A percentile compares a stretch with the other conserved stretches of the same genome.
Evolutionary conservation across 2,113 vertebrate genomes (phyloP).

Genomic region (Elephas maximus): DNA sequence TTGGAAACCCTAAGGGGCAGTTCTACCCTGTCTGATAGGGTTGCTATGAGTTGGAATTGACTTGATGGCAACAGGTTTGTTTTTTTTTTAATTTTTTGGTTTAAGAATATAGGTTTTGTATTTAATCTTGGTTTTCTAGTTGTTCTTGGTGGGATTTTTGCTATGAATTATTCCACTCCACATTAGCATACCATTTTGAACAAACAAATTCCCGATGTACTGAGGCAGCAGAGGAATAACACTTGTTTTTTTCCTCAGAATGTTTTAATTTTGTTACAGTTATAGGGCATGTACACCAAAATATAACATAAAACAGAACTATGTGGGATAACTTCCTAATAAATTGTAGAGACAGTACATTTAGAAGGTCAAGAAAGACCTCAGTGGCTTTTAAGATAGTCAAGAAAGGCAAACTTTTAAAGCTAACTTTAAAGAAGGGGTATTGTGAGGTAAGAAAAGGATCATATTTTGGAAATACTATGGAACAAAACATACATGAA

Average conservation of each 20-base stretch:
- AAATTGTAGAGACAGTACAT: neutral
- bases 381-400: neutral
- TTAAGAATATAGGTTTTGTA: slow-evolving; percentile 17
- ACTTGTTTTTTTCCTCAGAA: neutral
- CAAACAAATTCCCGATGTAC: neutral
- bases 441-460: neutral
- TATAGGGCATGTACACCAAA: neutral
- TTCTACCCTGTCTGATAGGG: too few relatives aligned
- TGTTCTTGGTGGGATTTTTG: neutral
- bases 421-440: neutral
- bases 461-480: neutral
- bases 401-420: neutral
- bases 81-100: too few relatives aligned
- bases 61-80: too few relatives aligned
- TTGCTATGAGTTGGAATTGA: too few relatives aligned
- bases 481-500: neutral
- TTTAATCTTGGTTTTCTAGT: slow-evolving; percentile 26
- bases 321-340: neutral
- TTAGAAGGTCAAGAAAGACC: neutral
- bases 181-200: neutral
- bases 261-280: neutral
- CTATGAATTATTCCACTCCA: neutral
- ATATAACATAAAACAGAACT: neutral
- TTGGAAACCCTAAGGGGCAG: too few relatives aligned
- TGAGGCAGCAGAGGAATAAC: neutral